A percentile compares a stretch with the other conserved stretches of the same genome.
These are phyloP conservation scores for Cherax quadricarinatus DNA, from an alignment of 1,140 invertebrate genomes.

Conservation along the genomic window DNA sequence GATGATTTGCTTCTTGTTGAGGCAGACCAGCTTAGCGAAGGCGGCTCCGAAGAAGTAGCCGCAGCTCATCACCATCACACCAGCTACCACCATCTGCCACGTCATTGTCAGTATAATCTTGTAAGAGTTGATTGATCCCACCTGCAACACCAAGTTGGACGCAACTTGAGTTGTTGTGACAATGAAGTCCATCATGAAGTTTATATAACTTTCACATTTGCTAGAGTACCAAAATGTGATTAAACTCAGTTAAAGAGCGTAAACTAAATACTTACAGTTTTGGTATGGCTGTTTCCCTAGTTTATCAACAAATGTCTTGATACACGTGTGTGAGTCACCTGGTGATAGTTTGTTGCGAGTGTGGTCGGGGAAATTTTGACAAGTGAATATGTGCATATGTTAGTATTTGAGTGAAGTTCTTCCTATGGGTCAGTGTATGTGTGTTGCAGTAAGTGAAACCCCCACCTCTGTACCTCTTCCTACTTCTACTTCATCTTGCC, in stretches of 20 bases:
- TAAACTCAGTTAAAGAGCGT: background rate
- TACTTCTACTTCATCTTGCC: too few relatives aligned
- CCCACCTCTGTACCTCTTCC: too few relatives aligned
- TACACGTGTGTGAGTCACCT: too few relatives aligned
- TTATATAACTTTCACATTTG: background rate
- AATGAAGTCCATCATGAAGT: background rate
- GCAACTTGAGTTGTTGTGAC: slow-evolving; percentile 5
- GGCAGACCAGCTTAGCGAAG: slow-evolving; percentile 52
- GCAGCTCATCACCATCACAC: slow-evolving; percentile 33
- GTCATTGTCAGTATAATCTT: slow-evolving; percentile 69
- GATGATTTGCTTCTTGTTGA: slow-evolving; percentile 75
- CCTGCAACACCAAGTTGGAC: slow-evolving; percentile 25
- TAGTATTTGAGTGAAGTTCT: too few relatives aligned
- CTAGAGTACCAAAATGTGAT: background rate
- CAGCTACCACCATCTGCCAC: slow-evolving; percentile 59
- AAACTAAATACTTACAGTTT: too few relatives aligned
- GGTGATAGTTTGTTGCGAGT: too few relatives aligned
- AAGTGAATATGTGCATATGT: too few relatives aligned
- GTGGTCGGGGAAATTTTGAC: too few relatives aligned
- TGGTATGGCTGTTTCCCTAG: too few relatives aligned
- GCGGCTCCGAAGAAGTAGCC: slow-evolving; percentile 66
- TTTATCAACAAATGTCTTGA: too few relatives aligned
- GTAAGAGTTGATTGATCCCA: slow-evolving; percentile 67
- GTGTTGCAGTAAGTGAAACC: too few relatives aligned
- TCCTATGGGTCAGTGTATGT: too few relatives aligned